Base-by-base conservation (phyloP, 2,113 vertebrate species). In the Pangasianodon gigas region DNA sequence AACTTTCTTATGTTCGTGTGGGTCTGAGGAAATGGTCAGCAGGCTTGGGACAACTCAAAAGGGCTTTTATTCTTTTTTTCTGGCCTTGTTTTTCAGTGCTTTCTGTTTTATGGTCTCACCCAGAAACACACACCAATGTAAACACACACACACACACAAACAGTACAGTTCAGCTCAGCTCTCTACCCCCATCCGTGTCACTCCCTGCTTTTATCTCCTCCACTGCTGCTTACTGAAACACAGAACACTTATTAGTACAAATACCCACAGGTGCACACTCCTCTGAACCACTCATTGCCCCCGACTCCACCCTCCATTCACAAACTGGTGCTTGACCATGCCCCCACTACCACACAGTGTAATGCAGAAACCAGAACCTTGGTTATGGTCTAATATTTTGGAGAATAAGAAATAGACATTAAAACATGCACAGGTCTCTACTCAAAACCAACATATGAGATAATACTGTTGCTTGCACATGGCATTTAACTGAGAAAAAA, bases 401-500 rank as follows among this genome's bases (percentile, higher is more conserved):
- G 26, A 48, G 41, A 80, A 51, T 56, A 54, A 46, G 74, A 51
- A 80, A n/a, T 77, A 77, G 19, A 80, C 11, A 80, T 80, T 41
- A 24, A 82, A 32, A 21, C n/a, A 83, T 58, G 19, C 29, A 83
- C 71, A 88, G 52, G 65, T 60, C n/a, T 67, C 46, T 48, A 69
- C 51, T 58, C 10, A 56, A 37, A 48, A 56, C 77, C 58, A 58
- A 62, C 11, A 24, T 77, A 69, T 32, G 60, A 88, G 46, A 65
- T 60, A 74, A 54, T 74, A 21, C 11, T 44, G 60, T 65, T 83
- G 56, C 75, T 62, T 52, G 10, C 60, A n/a, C 60, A 54, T 58
- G 41, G 84, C 74, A 41, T 87, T 88, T 88, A 74, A 67, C 60
- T 62, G 60, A 83, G 62, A 46, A 88, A 74, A 85, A 87, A 91